These are phyloP conservation scores for Odontocolon sp. DNA, from an alignment of 2,888 invertebrate genomes.

Conservation along the genomic window DNA sequence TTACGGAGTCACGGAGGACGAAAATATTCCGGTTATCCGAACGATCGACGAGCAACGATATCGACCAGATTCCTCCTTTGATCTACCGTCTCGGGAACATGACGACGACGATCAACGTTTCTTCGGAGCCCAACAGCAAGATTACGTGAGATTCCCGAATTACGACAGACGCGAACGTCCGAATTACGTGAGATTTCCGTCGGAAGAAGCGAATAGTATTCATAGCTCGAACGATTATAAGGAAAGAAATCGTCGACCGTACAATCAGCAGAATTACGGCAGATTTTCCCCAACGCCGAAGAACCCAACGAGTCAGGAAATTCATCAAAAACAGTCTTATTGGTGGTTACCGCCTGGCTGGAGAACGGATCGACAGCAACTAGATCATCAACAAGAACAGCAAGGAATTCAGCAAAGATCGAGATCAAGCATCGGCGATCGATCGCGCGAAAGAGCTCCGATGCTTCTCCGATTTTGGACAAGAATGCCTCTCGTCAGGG, in stretches of 20 bases:
- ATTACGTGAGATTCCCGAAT: constrained; percentile 68
- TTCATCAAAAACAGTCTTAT: constrained; percentile 66
- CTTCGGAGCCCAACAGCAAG: constrained; percentile 17
- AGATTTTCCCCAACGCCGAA: not conserved
- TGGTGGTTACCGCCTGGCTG: constrained; percentile 66
- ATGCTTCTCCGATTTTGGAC: constrained; percentile 72
- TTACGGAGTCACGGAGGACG: not conserved
- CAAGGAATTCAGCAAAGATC: constrained; percentile 2
- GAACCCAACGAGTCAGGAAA: not conserved
- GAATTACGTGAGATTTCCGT: constrained; percentile 71
- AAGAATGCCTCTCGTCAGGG: constrained; percentile 72
- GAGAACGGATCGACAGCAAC: constrained; percentile 63
- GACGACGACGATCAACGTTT: not conserved
- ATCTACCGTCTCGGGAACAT: too few relatives aligned
- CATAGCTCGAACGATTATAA: constrained; percentile 71
- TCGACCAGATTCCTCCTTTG: constrained; percentile 31
- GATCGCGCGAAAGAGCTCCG: constrained; percentile 67
- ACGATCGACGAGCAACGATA: constrained; percentile 53
- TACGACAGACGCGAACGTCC: constrained; percentile 56
- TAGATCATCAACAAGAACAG: not conserved
- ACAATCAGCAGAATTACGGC: constrained; percentile 42
- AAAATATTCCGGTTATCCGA: constrained; percentile 44
- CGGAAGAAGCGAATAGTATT: constrained; percentile 76
- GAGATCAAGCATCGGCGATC: constrained; percentile 39
- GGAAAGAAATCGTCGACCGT: constrained; percentile 64